A percentile compares a stretch with the other conserved stretches of the same genome.
phyloP scores from a whole-genome alignment of 2,797 vertebrate genomes.

The Triplophysa yarkandensis region DNA sequence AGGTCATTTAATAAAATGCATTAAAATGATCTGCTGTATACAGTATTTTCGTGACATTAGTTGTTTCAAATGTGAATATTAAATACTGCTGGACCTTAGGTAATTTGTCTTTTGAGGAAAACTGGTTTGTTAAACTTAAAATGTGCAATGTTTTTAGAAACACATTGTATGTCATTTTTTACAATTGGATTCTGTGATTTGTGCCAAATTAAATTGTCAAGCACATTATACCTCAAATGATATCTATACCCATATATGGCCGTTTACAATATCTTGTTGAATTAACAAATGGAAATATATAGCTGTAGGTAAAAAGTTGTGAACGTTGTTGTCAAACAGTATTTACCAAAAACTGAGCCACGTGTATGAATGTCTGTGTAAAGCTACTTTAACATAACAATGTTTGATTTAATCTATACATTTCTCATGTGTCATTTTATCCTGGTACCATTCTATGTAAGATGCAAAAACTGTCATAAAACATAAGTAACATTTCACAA shows the following conservation, averaged over 20 bases:
- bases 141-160: background rate
- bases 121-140: background rate
- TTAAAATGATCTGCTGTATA: constrained; percentile 17
- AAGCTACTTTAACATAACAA: constrained; percentile 7
- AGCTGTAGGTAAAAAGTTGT: background rate
- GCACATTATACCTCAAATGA: background rate
- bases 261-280: background rate
- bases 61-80: constrained; percentile 36
- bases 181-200: background rate
- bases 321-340: background rate
- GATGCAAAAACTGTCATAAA: constrained; percentile 5
- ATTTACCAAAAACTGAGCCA: constrained; percentile 28
- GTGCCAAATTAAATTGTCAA: background rate
- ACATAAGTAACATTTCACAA: constrained; percentile 23
- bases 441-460: constrained; percentile 13
- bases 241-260: background rate
- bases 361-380: background rate
- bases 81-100: constrained; percentile 18
- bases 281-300: background rate
- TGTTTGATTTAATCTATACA: background rate
- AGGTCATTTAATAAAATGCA: background rate
- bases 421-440: background rate
- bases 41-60: constrained; percentile 29
- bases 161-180: background rate
- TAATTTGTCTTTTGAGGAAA: constrained; percentile 27